Evolutionary conservation across 1,140 invertebrate genomes (phyloP).

Genomic region (Hyphantria cunea): DNA sequence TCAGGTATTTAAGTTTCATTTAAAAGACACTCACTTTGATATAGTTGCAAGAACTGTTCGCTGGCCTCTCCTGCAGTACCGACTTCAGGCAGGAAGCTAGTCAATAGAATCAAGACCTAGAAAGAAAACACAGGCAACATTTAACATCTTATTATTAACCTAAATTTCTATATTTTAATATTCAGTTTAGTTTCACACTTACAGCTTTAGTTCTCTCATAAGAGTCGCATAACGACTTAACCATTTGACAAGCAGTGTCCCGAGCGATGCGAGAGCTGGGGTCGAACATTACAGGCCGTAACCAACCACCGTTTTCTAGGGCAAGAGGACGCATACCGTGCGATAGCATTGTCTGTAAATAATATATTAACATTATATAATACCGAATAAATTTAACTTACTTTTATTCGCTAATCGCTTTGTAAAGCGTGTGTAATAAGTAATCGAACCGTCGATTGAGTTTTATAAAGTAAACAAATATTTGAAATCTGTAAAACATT

Average conservation of each 20-base stretch:
- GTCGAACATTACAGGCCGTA: slow-evolving; percentile 95
- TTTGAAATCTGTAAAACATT: too few relatives aligned
- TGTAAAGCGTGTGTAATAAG: too few relatives aligned
- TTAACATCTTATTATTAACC: slow-evolving; percentile 2
- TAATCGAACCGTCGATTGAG: too few relatives aligned
- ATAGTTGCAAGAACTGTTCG: slow-evolving; percentile 94
- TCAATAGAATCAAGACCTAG: slow-evolving; percentile 92
- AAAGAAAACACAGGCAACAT: slow-evolving; percentile 12
- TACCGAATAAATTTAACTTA: not conserved
- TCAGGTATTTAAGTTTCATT: not conserved
- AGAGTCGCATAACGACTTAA: slow-evolving; percentile 91
- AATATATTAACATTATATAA: not conserved
- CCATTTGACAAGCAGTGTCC: slow-evolving; percentile 93
- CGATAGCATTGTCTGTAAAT: slow-evolving; percentile 57
- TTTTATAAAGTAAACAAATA: too few relatives aligned
- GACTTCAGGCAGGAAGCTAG: slow-evolving; percentile 93
- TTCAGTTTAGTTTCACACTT: slow-evolving; percentile 27
- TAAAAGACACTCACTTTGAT: slow-evolving; percentile 84
- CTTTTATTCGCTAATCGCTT: too few relatives aligned
- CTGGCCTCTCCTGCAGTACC: slow-evolving; percentile 93
- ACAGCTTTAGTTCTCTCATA: slow-evolving; percentile 87
- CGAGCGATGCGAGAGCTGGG: slow-evolving; percentile 93
- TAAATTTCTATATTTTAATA: not conserved
- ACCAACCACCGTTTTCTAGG: slow-evolving; percentile 86
- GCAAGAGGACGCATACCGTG: slow-evolving; percentile 71